These are phyloP conservation scores for Perccottus glenii DNA, from an alignment of 2,113 vertebrate species.

Conservation along the genomic window DNA sequence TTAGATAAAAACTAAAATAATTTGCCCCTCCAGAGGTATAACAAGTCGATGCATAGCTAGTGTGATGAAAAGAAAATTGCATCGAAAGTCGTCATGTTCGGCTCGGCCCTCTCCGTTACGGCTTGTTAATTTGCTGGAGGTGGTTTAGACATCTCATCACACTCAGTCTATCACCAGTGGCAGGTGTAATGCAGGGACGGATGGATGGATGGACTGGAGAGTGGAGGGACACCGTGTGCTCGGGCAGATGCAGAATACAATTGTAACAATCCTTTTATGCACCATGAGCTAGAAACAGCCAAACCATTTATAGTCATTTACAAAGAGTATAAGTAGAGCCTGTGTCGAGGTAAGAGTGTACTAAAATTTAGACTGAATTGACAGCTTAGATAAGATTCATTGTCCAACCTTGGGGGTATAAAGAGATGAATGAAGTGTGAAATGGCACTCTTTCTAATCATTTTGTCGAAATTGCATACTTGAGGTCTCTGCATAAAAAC, in stretches of 20 bases:
- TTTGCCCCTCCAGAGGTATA: not conserved
- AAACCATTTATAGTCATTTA: conserved; percentile 4
- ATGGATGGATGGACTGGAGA: conserved; percentile 5
- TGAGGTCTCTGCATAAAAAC: not conserved
- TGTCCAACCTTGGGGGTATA: not conserved
- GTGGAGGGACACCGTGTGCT: not conserved
- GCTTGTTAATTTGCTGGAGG: conserved; percentile 34
- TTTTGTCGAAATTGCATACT: not conserved
- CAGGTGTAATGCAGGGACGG: conserved; percentile 2
- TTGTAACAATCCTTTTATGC: too few relatives aligned
- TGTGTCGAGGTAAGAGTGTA: not conserved
- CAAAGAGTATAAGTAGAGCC: not conserved
- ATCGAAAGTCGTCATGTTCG: conserved; percentile 3
- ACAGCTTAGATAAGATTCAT: not conserved
- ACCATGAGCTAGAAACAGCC: too few relatives aligned
- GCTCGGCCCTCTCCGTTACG: conserved; percentile 33
- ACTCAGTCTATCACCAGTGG: conserved; percentile 38
- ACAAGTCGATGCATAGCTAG: not conserved
- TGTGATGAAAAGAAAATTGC: not conserved
- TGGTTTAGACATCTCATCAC: conserved; percentile 25
- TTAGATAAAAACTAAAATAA: too few relatives aligned
- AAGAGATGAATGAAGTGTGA: conserved; percentile 10
- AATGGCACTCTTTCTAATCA: not conserved
- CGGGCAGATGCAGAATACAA: not conserved
- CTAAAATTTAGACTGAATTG: not conserved